These are phyloP conservation scores for Candidula unifasciata DNA, from an alignment of 2,888 invertebrate genomes.

Conservation along the genomic window DNA sequence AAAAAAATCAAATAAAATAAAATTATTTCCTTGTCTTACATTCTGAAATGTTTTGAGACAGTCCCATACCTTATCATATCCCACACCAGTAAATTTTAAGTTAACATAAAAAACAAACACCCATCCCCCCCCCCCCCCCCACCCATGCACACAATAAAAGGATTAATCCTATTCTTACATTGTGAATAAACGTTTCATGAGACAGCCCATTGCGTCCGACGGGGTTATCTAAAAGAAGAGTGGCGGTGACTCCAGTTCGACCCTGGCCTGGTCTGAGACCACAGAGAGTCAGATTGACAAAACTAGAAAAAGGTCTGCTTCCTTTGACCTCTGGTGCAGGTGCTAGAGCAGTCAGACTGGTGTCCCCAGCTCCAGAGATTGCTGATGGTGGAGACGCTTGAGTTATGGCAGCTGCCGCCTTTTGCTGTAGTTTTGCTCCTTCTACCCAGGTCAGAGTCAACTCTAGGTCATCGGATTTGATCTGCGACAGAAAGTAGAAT, in stretches of 20 bases:
- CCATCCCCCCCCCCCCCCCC: too few species aligned
- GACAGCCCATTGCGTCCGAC: constrained; percentile 60
- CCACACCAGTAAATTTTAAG: too few species aligned
- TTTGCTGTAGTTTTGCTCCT: constrained; percentile 19
- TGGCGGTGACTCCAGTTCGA: constrained; percentile 81
- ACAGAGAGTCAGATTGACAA: constrained; percentile 86
- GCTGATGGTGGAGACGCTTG: constrained; percentile 25
- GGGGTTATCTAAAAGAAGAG: constrained; percentile 85
- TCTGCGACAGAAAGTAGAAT: constrained; percentile 73
- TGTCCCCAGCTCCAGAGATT: not conserved
- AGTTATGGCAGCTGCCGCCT: not conserved
- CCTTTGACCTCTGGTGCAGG: constrained; percentile 67
- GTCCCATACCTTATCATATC: too few species aligned
- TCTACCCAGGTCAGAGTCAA: constrained; percentile 83
- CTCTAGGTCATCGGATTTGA: constrained; percentile 86
- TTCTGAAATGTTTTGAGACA: constrained; percentile 49
- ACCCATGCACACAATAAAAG: too few species aligned
- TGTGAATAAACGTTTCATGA: constrained; percentile 34
- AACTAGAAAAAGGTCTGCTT: constrained; percentile 76
- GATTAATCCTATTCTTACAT: constrained; percentile 29
- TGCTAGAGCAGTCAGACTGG: constrained; percentile 46
- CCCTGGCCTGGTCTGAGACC: constrained; percentile 81
- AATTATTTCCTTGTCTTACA: constrained; percentile 31
- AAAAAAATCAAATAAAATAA: too few species aligned
- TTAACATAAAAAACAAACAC: too few species aligned